Base-by-base conservation (phyloP, 2,888 invertebrate genomes). In the Eupsilia transversa region DNA sequence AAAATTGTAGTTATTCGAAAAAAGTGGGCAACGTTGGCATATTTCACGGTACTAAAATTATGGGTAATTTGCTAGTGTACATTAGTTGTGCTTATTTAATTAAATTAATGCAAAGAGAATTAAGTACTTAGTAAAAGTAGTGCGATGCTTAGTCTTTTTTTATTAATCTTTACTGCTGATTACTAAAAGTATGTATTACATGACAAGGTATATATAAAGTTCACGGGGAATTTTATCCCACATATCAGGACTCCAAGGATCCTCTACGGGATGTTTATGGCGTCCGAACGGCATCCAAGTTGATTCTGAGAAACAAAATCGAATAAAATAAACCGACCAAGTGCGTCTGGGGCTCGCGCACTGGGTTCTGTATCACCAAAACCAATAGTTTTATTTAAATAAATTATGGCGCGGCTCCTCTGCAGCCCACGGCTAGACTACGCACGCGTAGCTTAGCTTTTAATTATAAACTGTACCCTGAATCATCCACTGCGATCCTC, bases 181-280 rank as follows among this genome's bases (percentile, higher is more conserved):
- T 49, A 17, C 17, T 52, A n/a, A 17, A 49, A 17, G n/a, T 65
- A 52, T 64, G 14, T 60, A 35, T 67, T 77, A 77, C 30, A 52
- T 60, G 10, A 75, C 52, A 43, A 77, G 35, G 14, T 75, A 67
- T 17, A 75, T n/a, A 5, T 35, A 75, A 7, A 75, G 59, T n/a
- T 75, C 75, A 0, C 5, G 43, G 3, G 75, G 75, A 4, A 75
- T 2, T 67, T 77, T 75, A 20, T 77, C 10, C 41, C 33, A 35
- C 17, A 77, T 43, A 0, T 77, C 41, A 10, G 27, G 2, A 1
- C 0, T 20, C 76, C 76, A 77, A 0, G 76, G 76, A 6, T 77
- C 78, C 23, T 33, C 0, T 20, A 77, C 27, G 10, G 79, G 78
- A 14, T 68, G 78, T 0, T 1, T 23, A 20, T 17, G 33, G 2